Conservation (phyloP, 2,797 vertebrate genomes). For the Hippocampus kuda region DNA sequence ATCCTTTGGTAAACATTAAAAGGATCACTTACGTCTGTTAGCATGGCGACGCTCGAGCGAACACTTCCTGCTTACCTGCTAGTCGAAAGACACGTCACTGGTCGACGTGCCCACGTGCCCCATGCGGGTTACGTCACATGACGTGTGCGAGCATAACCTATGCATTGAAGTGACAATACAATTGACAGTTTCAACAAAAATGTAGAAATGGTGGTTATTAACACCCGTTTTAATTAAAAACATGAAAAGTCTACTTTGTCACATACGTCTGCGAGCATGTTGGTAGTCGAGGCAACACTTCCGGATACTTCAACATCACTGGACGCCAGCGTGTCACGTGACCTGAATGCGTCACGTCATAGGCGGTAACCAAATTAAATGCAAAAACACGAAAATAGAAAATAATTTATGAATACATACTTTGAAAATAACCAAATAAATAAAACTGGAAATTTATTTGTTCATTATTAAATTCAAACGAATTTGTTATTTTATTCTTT, state of each 20-base stretch:
- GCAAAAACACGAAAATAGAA: not conserved
- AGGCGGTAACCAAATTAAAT: not conserved
- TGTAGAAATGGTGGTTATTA: too few relatives aligned
- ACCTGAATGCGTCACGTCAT: not conserved
- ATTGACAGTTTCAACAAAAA: too few relatives aligned
- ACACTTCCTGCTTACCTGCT: slow-evolving; percentile 43
- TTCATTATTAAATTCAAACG: too few relatives aligned
- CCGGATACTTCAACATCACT: slow-evolving; percentile 41
- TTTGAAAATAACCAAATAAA: too few relatives aligned
- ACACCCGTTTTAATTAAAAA: too few relatives aligned
- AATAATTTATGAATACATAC: too few relatives aligned
- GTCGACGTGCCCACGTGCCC: slow-evolving; percentile 18
- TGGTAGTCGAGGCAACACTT: slow-evolving; percentile 18
- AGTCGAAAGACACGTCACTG: slow-evolving; percentile 29
- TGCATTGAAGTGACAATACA: too few relatives aligned
- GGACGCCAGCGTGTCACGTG: not conserved
- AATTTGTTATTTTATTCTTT: too few relatives aligned
- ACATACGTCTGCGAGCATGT: slow-evolving; percentile 52
- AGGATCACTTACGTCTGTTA: slow-evolving; percentile 41
- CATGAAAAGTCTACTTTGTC: not conserved
- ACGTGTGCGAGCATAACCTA: not conserved
- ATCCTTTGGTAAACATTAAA: not conserved
- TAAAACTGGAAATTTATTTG: too few relatives aligned
- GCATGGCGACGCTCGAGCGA: slow-evolving; percentile 29
- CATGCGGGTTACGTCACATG: slow-evolving; percentile 3